phyloP scores from a whole-genome alignment of 1,140 invertebrate species.

The Aphelinus atriplicis region DNA sequence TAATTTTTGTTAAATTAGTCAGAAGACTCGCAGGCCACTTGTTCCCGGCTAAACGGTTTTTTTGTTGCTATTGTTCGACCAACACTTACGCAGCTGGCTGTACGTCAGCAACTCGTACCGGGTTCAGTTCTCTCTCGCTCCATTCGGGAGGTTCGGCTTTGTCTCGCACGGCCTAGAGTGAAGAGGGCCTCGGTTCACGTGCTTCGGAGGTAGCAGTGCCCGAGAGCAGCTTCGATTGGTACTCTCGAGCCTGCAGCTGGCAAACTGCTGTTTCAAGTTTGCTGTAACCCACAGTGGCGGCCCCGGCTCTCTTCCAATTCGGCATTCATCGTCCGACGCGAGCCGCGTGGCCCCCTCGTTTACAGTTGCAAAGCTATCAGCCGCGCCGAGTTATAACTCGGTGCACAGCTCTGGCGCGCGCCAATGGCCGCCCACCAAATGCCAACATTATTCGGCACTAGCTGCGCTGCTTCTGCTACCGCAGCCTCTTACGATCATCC shows the following conservation, averaged over 20 bases:
- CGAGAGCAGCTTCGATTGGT: neutral
- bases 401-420: no score
- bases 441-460: no score
- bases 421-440: no score
- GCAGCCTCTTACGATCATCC: no score
- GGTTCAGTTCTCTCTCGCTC: no score
- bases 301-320: slow-evolving; percentile 1
- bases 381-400: no score
- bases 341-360: neutral
- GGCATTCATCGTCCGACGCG: neutral
- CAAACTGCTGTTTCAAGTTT: slow-evolving; percentile 18
- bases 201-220: neutral
- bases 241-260: neutral
- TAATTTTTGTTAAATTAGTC: no score
- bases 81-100: no score
- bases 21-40: neutral
- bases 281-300: neutral
- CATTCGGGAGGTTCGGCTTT: neutral
- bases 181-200: neutral
- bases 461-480: no score
- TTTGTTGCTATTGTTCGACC: no score
- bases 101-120: no score
- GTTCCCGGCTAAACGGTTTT: neutral
- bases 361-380: neutral
- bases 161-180: slow-evolving; percentile 1